Evolutionary conservation across 35 echinoderm and acorn worm genomes (phyloP), one percentile per base, ranked within the genome.

Genomic region (Hemicentrotus pulcherrimus): DNA sequence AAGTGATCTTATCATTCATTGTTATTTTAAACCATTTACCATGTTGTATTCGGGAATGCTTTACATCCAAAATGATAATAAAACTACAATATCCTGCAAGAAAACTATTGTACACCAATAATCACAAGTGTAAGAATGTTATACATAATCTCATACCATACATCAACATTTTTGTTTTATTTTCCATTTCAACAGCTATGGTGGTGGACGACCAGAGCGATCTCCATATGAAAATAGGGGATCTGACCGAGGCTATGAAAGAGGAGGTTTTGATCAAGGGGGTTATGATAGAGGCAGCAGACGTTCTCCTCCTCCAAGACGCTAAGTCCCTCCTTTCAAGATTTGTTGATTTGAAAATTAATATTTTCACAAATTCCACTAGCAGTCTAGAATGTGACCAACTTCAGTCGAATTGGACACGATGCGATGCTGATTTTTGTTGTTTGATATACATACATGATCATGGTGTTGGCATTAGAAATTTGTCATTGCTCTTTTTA

Each of bases 161-260:
- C 30, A 33, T 86, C 9, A 31, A 86, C 30, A 19, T 22, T 22
- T 86, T 86, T 86, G 86, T 86, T 86, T 86, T 86, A 86, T 86
- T 89, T 89, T 90, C 19, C 0, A 90, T 5, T 89, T 46, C 30
- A 31, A 46, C 91, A 93, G 91, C 30, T 93, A 93, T 58, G 48
- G 91, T 31, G 48, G 91, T 93, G 91, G 91, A 93, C 91, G 91
- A 31, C 32, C 46, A 47, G 91, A 93, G 31, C 91, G 91, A 32
- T 58, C 91, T 24, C 47, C 32, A 9, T 93, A 93, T 93, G 91
- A 93, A 24, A 78, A 18, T 8, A 32, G 91, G 5, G 91, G 91
- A 58, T 28, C 91, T 18, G 91, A 93, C 14, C 10, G 91, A 58
- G 91, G 91, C 45, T 93, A 93, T 58, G 91, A 93, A 18, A 47